Conservation (phyloP, 1,140 invertebrate genomes). For the Scaptomyza montana region DNA sequence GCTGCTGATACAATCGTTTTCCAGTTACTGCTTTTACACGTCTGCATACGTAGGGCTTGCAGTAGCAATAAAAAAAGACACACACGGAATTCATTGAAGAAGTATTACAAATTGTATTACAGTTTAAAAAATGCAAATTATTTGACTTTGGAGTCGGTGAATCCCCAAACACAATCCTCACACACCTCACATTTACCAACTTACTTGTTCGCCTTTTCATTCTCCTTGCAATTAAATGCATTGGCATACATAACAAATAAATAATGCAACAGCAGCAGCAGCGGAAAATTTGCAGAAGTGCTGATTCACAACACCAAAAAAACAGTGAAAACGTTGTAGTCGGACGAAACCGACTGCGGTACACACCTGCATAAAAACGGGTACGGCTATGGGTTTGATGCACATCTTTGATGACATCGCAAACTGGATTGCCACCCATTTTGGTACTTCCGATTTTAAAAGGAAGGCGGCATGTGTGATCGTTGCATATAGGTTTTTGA, state of each 20-base stretch:
- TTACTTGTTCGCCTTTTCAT: constrained; percentile 2
- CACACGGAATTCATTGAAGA: constrained; percentile 81
- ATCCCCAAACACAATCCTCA: constrained; percentile 19
- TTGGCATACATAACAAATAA: constrained; percentile 82
- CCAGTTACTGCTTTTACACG: constrained; percentile 1
- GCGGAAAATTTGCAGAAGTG: constrained; percentile 30
- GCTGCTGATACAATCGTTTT: constrained; percentile 4
- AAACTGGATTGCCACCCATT: no score
- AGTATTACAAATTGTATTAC: constrained; percentile 83
- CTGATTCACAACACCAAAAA: constrained; percentile 26
- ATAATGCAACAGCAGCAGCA: constrained; percentile 68
- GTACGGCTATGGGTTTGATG: no score
- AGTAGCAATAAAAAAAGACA: constrained; percentile 70
- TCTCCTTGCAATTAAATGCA: constrained; percentile 76
- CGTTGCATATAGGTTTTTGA: no score
- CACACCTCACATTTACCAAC: not conserved
- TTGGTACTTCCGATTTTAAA: no score
- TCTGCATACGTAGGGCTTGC: constrained; percentile 34
- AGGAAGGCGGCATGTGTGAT: no score
- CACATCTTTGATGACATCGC: no score
- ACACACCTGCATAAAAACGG: no score
- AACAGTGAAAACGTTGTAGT: not conserved
- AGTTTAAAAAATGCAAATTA: constrained; percentile 82
- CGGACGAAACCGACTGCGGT: no score
- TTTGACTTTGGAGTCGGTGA: constrained; percentile 52